phyloP scores from a whole-genome alignment of 1,140 invertebrate genomes.

The Aphaenogaster rudis region DNA sequence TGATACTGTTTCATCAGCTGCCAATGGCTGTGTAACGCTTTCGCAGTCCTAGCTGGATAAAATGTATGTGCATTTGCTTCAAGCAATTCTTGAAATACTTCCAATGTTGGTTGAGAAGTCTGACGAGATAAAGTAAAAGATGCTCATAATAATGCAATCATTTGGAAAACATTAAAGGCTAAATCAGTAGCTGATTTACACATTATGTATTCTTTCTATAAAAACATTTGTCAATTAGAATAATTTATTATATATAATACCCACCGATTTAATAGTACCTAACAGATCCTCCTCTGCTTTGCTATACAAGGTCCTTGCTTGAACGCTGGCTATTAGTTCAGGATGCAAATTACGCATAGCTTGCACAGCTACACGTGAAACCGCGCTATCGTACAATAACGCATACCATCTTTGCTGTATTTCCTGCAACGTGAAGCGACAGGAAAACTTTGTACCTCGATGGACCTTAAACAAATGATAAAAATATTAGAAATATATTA shows the following conservation, averaged over 20 bases:
- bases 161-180: constrained; percentile 72
- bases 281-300: constrained; percentile 96
- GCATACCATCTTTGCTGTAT: constrained; percentile 98
- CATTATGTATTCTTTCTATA: not conserved
- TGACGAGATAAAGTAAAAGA: constrained; percentile 74
- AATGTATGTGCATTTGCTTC: constrained; percentile 94
- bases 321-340: constrained; percentile 94
- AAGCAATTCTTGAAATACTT: constrained; percentile 96
- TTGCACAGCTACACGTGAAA: constrained; percentile 94
- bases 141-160: not conserved
- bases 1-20: constrained; percentile 97
- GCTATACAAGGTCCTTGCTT: constrained; percentile 96
- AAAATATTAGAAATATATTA: constrained; percentile 26
- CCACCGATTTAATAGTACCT: constrained; percentile 93
- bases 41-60: constrained; percentile 95
- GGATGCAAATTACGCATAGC: constrained; percentile 98
- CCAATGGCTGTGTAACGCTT: constrained; percentile 96
- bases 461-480: constrained; percentile 91
- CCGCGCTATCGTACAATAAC: constrained; percentile 96
- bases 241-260: constrained; percentile 77
- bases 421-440: constrained; percentile 97
- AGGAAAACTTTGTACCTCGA: constrained; percentile 97
- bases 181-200: constrained; percentile 53
- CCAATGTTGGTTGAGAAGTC: constrained; percentile 90
- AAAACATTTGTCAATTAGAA: constrained; percentile 31